These are phyloP conservation scores for Zootoca vivipara DNA, from an alignment of 2,113 vertebrate genomes.

Conservation along the genomic window DNA sequence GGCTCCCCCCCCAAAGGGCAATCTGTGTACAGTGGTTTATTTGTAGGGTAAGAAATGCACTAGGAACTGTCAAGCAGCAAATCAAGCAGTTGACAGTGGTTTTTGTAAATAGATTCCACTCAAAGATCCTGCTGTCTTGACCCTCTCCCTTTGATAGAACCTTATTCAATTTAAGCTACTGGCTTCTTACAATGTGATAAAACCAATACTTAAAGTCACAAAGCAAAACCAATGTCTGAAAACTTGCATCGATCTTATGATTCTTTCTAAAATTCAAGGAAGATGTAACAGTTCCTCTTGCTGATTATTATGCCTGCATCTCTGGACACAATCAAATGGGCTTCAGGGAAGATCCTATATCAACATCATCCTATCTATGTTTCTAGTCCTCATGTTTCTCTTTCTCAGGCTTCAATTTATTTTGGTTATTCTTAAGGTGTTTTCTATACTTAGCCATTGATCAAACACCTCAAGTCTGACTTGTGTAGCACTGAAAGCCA, in stretches of 20 bases:
- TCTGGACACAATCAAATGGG: background rate
- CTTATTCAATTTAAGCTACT: background rate
- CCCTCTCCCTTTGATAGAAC: background rate
- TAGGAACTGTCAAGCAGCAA: background rate
- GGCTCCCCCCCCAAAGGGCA: background rate
- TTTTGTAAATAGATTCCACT: background rate
- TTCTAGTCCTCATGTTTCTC: background rate
- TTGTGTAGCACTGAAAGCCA: background rate
- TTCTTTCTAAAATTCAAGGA: background rate
- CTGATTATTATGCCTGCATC: background rate
- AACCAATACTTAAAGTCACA: background rate
- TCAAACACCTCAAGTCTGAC: background rate
- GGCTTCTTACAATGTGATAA: background rate
- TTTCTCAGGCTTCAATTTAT: background rate
- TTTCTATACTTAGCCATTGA: too few relatives aligned
- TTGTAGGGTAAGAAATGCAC: background rate
- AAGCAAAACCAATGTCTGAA: background rate
- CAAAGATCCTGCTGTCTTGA: background rate
- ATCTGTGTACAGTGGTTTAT: background rate
- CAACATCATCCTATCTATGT: background rate
- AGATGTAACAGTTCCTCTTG: background rate
- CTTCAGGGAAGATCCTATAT: background rate
- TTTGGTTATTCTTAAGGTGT: background rate
- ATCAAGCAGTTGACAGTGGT: background rate
- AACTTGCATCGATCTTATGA: background rate